Evolutionary conservation across 2,797 vertebrate genomes (phyloP), one percentile per base, ranked within the genome.

Genomic region (Synaphobranchus kaupii): DNA sequence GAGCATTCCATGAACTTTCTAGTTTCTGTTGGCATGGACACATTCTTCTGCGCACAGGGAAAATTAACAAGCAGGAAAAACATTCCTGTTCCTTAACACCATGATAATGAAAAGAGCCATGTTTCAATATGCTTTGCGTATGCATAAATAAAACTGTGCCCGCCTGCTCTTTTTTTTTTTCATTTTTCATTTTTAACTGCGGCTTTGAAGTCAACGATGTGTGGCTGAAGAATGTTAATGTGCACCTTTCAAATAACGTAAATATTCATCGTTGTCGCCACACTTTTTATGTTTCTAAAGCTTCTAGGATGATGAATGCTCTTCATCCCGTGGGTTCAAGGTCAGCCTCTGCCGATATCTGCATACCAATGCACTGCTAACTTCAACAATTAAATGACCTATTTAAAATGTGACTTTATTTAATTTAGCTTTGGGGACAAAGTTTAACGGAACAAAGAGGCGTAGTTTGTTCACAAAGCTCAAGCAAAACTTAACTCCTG

Each of bases 321-420:
- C 86, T 85, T 88, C 73, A 39, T 85, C 20, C n/a, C 54, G 84
- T 17, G 83, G 58, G 73, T 58, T 85, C 25, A 85, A 81, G 87
- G 73, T 85, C 47, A 54, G 28, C 44, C 47, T 56, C 76, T 6
- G 39, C 54, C 48, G 39, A 12, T 17, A 22, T 44, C 47, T 50
- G 44, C 15, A 56, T 28, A 84, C 25, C 25, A 34, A 34, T 84
- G 34, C 39, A 20, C 8, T n/a, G 47, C 22, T 50, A 34, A 63
- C 58, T 83, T 47, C 60, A 86, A 52, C 47, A 15, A 56, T 47
- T 60, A 81, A 34, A 52, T 83, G 58, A 68, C 56, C 85, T 63
- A 54, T 47, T 60, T 63, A 82, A 63, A 63, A 52, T 66, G 44
- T 52, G 60, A 28, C 44, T 52, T 85, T 4, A 25, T 85, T 66